A percentile compares a stretch with the other conserved stretches of the same genome.
Conservation (phyloP, 2,888 invertebrate species). For the Epinotia demarniana region DNA sequence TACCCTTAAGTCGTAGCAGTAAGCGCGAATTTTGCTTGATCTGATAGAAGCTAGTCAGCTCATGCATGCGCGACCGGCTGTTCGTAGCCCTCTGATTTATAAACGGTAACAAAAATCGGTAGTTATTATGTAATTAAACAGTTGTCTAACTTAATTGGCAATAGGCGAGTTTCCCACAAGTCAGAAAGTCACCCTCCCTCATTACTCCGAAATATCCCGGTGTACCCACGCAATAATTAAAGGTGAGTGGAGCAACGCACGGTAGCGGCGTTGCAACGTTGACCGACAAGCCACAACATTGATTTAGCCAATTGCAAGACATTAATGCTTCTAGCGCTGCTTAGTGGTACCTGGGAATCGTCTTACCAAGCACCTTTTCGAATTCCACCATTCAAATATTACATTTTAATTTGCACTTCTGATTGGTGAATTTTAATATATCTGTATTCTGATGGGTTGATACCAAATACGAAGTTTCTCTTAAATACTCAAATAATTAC, state of each 20-base stretch:
- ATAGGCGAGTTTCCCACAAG: slow-evolving; percentile 80
- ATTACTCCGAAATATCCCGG: slow-evolving; percentile 74
- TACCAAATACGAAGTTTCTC: too few relatives aligned
- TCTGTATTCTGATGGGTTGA: too few relatives aligned
- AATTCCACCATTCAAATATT: too few relatives aligned
- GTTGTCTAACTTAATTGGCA: slow-evolving; percentile 83
- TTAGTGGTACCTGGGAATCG: not conserved
- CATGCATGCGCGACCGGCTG: slow-evolving; percentile 25
- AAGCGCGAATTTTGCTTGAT: slow-evolving; percentile 1
- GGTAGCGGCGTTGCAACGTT: slow-evolving; percentile 59
- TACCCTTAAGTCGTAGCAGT: slow-evolving; percentile 17
- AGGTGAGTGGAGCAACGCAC: slow-evolving; percentile 55
- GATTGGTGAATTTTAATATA: too few relatives aligned
- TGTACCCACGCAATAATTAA: slow-evolving; percentile 70
- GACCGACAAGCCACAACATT: slow-evolving; percentile 45
- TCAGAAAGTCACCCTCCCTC: slow-evolving; percentile 77
- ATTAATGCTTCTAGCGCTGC: not conserved
- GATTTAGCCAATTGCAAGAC: slow-evolving; percentile 47
- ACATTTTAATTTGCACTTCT: too few relatives aligned
- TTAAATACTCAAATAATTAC: too few relatives aligned
- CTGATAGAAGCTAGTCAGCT: not conserved
- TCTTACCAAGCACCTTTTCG: not conserved
- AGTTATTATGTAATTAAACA: slow-evolving; percentile 71
- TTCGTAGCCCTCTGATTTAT: slow-evolving; percentile 50
- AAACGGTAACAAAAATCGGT: slow-evolving; percentile 64